Evolutionary conservation across 2,888 invertebrate genomes (phyloP).

Genomic region (Phaonia tiefii): DNA sequence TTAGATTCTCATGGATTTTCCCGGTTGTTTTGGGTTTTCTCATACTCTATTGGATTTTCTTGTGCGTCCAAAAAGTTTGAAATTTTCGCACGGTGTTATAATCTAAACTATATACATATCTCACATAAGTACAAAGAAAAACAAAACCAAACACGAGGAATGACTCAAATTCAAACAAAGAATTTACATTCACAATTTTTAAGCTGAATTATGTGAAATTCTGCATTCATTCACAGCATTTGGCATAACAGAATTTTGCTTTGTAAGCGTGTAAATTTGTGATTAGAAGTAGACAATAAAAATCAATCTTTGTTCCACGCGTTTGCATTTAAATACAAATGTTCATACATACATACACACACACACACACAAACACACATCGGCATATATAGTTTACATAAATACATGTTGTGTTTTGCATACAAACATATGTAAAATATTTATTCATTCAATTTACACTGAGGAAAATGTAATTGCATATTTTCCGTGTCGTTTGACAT

Average conservation of each 20-base stretch:
- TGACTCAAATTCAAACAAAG: not conserved
- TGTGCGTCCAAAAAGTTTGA: too few species aligned
- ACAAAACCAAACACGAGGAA: constrained; percentile 6
- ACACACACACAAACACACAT: not conserved
- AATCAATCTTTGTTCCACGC: too few species aligned
- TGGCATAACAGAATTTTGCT: not conserved
- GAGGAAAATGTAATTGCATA: too few species aligned
- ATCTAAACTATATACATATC: constrained; percentile 63
- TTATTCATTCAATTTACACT: too few species aligned
- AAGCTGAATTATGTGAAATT: not conserved
- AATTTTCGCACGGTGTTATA: constrained; percentile 39
- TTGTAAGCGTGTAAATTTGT: too few species aligned
- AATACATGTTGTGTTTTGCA: not conserved
- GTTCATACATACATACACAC: constrained; percentile 22
- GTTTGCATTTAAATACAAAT: constrained; percentile 28
- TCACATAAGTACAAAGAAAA: constrained; percentile 22
- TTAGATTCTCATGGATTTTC: constrained; percentile 3
- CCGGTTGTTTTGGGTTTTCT: not conserved
- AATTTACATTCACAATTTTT: constrained; percentile 6
- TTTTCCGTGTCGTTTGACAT: too few species aligned
- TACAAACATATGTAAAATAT: too few species aligned
- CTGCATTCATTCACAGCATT: not conserved
- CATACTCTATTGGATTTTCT: constrained; percentile 13
- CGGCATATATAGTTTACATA: not conserved
- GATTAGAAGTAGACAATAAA: too few species aligned